These are phyloP conservation scores for Burhinus oedicnemus DNA, from an alignment of 2,113 vertebrate genomes.

Conservation along the genomic window DNA sequence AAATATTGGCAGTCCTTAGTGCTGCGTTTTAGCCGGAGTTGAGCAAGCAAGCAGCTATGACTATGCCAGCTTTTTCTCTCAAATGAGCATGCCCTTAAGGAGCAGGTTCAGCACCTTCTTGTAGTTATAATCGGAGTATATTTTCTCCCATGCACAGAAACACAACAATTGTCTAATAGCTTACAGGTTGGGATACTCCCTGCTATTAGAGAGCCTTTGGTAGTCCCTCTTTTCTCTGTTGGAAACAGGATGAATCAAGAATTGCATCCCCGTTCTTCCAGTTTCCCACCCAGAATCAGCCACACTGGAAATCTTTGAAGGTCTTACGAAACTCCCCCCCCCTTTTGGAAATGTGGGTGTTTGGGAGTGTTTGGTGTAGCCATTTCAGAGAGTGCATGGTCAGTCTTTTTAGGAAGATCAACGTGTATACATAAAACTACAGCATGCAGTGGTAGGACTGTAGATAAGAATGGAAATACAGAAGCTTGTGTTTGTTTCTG, in stretches of 20 bases:
- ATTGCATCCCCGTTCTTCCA: background rate
- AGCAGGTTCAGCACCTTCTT: background rate
- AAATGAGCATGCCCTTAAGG: background rate
- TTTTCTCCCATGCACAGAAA: background rate
- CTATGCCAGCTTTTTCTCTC: background rate
- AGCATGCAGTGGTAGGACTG: background rate
- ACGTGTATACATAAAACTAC: fast-evolving
- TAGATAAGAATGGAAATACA: background rate
- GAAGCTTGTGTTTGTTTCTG: background rate
- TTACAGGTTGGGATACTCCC: background rate
- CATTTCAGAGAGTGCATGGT: background rate
- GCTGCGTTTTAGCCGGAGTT: background rate
- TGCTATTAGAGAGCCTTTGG: background rate
- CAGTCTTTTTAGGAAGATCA: background rate
- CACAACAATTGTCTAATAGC: background rate
- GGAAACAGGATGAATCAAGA: background rate
- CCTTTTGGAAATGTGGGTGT: background rate
- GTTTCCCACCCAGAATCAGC: background rate
- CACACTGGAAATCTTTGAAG: background rate
- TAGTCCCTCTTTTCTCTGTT: background rate
- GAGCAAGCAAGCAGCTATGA: background rate
- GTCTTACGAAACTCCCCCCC: background rate
- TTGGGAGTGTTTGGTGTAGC: background rate
- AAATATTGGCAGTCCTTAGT: background rate
- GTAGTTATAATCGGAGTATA: background rate